A percentile compares a stretch with the other conserved stretches of the same genome.
phyloP scores from a whole-genome alignment of 2,113 vertebrate genomes.

The Tragelaphus buxtoni region DNA sequence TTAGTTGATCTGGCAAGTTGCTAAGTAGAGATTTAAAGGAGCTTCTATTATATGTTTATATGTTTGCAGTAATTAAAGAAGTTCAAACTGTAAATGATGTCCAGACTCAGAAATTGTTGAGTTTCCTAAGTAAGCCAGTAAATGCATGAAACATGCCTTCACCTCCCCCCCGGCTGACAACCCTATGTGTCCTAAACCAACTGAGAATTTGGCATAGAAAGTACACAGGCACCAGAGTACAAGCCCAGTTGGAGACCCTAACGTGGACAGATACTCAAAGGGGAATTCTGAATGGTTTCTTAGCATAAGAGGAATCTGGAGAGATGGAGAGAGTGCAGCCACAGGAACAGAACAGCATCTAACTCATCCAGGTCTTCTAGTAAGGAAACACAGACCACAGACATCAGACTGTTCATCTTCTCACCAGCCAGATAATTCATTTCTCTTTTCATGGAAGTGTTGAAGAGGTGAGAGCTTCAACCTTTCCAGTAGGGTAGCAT shows the following conservation, averaged over 20 bases:
- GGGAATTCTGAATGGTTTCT: not conserved
- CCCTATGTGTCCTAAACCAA: not conserved
- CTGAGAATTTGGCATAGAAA: not conserved
- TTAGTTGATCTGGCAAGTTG: not conserved
- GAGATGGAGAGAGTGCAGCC: not conserved
- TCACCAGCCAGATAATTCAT: not conserved
- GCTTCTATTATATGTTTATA: not conserved
- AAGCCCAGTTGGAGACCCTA: not conserved
- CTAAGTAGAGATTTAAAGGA: not conserved
- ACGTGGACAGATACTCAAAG: not conserved
- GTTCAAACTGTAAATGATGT: not conserved
- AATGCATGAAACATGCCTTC: not conserved
- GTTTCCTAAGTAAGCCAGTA: not conserved
- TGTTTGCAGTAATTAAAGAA: not conserved
- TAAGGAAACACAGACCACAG: not conserved
- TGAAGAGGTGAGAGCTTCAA: not conserved
- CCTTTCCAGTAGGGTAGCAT: not conserved
- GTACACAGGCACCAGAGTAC: not conserved
- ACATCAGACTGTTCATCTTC: not conserved
- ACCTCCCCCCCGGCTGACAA: accelerated
- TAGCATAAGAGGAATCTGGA: not conserved
- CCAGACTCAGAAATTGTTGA: not conserved
- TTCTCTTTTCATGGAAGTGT: not conserved
- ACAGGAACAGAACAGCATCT: not conserved
- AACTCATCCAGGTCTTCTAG: not conserved